phyloP scores from a whole-genome alignment of 53 echinoderm and acorn worm species.

The Glandiceps talaboti region DNA sequence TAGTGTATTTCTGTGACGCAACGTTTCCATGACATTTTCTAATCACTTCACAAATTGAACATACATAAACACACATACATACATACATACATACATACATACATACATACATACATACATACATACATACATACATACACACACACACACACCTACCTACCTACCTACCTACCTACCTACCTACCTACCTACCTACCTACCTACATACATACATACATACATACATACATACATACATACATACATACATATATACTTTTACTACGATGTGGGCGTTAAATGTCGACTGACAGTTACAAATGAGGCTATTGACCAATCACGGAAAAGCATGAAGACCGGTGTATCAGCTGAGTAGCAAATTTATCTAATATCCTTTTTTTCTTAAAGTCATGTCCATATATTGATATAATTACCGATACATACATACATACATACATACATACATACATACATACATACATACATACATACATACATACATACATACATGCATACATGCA shows the following conservation, averaged over 20 bases:
- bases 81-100: neutral
- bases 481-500: neutral
- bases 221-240: neutral
- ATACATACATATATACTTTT: neutral
- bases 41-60: too few relatives aligned
- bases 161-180: neutral
- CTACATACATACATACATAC: neutral
- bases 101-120: neutral
- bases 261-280: too few relatives aligned
- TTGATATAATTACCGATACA: neutral
- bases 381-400: too few relatives aligned
- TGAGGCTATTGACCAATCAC: too few relatives aligned
- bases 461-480: neutral
- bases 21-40: too few relatives aligned
- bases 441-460: neutral
- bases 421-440: neutral
- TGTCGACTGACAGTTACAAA: too few relatives aligned
- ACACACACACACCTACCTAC: neutral
- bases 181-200: conserved; percentile 1
- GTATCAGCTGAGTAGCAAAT: too few relatives aligned
- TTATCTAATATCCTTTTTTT: too few relatives aligned
- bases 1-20: too few relatives aligned
- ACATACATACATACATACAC: neutral
- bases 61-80: neutral
- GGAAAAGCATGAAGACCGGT: too few relatives aligned